Evolutionary conservation across 1,140 invertebrate genomes (phyloP).

Genomic region (Drosophila trapezifrons): DNA sequence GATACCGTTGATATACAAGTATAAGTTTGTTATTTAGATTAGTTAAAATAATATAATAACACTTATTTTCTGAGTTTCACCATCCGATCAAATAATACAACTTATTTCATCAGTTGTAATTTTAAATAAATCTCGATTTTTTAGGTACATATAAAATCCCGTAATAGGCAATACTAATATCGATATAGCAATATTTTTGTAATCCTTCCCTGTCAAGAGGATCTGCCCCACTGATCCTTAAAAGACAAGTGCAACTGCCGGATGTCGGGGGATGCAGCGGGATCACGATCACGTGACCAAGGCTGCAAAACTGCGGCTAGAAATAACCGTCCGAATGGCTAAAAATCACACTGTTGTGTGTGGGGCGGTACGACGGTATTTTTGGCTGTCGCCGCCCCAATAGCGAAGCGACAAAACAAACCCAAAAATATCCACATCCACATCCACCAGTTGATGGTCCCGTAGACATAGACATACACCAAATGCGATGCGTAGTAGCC

Average conservation of each 20-base stretch:
- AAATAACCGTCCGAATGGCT: conserved; percentile 31
- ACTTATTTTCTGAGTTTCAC: background rate
- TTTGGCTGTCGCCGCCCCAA: conserved; percentile 56
- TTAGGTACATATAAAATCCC: background rate
- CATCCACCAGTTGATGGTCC: conserved; percentile 44
- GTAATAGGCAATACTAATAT: background rate
- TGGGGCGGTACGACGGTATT: conserved; percentile 49
- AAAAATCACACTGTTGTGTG: conserved; percentile 41
- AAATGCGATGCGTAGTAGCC: conserved; percentile 59
- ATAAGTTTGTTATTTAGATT: background rate
- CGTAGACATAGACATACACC: conserved; percentile 14
- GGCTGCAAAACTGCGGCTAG: conserved; percentile 36
- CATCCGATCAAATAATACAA: background rate
- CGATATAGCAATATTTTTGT: background rate
- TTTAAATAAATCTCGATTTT: background rate
- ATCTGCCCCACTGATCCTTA: conserved; percentile 5
- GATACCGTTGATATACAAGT: background rate
- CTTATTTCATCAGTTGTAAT: background rate
- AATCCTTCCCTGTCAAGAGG: too few species aligned
- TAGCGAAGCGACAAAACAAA: conserved; percentile 54
- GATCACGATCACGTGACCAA: conserved; percentile 44
- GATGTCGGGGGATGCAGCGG: conserved; percentile 10
- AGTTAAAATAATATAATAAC: too few species aligned
- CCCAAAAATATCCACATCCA: conserved; percentile 50
- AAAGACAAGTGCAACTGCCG: conserved; percentile 16